These are phyloP conservation scores for Agapornis roseicollis DNA, from an alignment of 2,113 vertebrate genomes.

Conservation along the genomic window DNA sequence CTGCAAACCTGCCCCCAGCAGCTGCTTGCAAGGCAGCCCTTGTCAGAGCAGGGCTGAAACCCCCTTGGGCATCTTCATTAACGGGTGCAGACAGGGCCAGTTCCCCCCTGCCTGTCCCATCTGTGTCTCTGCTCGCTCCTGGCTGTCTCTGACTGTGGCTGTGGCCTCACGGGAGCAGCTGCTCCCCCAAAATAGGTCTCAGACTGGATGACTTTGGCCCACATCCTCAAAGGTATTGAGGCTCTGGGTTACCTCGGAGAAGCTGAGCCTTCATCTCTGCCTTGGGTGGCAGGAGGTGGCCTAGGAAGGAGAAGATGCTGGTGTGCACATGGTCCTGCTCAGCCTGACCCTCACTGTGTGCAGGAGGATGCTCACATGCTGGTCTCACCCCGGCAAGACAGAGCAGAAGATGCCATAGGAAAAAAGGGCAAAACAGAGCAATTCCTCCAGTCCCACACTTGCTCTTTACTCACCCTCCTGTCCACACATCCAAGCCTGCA, in stretches of 20 bases:
- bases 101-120: slow-evolving; percentile 5
- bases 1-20: neutral
- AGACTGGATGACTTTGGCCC: slow-evolving; percentile 61
- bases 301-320: neutral
- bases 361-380: rapidly evolving
- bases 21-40: neutral
- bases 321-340: rapidly evolving
- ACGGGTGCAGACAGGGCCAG: neutral
- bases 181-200: slow-evolving; percentile 39
- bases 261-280: rapidly evolving
- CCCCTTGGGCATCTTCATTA: neutral
- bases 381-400: neutral
- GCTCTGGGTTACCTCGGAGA: neutral
- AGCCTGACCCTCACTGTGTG: rapidly evolving
- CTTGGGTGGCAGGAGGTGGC: neutral
- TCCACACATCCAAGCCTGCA: neutral
- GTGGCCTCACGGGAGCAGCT: neutral
- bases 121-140: neutral
- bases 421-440: neutral
- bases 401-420: neutral
- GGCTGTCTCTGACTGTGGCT: neutral
- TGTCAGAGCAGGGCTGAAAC: neutral
- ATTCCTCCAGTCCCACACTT: neutral
- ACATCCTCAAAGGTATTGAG: slow-evolving; percentile 57
- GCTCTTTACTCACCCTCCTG: neutral